Conservation (phyloP, 1,140 invertebrate genomes). For the Pemphigus obesinymphae region DNA sequence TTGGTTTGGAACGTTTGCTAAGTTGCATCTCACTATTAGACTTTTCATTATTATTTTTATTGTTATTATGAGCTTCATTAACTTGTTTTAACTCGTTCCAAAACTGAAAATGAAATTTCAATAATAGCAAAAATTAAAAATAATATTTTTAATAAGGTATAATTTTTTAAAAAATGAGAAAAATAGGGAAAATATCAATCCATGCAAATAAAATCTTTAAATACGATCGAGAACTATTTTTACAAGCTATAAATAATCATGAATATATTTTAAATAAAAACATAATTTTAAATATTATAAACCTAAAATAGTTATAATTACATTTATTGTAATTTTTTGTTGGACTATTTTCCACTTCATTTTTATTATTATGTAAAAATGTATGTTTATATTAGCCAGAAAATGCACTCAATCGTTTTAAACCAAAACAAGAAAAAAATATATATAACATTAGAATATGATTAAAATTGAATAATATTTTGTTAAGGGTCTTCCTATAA, state of each 20-base stretch:
- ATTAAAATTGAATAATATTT: neutral
- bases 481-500: conserved; percentile 25
- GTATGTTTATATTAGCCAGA: neutral
- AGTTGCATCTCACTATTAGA: conserved; percentile 44
- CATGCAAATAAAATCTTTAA: conserved; percentile 21
- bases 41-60: conserved; percentile 43
- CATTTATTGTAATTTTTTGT: neutral
- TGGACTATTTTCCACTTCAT: no score
- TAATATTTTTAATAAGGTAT: neutral
- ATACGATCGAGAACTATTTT: neutral
- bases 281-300: neutral
- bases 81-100: conserved; percentile 61
- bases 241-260: neutral
- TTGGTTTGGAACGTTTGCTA: conserved; percentile 33
- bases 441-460: neutral
- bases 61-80: conserved; percentile 46
- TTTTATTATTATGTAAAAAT: no score
- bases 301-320: neutral
- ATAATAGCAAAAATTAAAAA: neutral
- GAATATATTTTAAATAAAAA: neutral
- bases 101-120: conserved; percentile 53
- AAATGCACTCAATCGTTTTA: neutral
- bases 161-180: neutral
- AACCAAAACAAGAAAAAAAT: neutral
- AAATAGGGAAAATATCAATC: conserved; percentile 17